A percentile compares a stretch with the other conserved stretches of the same genome.
Conservation (phyloP, 1,140 invertebrate genomes). For the Drosophila dunni region DNA sequence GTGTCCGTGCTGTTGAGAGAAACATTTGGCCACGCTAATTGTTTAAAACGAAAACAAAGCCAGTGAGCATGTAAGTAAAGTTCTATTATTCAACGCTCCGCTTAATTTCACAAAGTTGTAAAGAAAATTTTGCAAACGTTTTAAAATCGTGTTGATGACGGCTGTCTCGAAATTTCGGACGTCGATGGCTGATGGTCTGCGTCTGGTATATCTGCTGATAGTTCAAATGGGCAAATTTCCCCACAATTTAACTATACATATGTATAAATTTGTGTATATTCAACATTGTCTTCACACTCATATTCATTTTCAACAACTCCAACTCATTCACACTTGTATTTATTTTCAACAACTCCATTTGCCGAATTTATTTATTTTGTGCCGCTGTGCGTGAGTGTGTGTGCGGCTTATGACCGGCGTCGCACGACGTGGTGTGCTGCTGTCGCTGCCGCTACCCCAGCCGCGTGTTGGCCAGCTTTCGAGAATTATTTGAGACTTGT, state of each 20-base stretch:
- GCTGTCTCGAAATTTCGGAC: slow-evolving; percentile 3
- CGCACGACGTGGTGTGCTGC: slow-evolving; percentile 31
- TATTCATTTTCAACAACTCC: too few species aligned
- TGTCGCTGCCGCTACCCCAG: too few species aligned
- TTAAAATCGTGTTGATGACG: slow-evolving; percentile 11
- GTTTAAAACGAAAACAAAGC: slow-evolving; percentile 27
- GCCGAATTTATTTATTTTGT: slow-evolving; percentile 50
- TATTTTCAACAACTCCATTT: slow-evolving; percentile 9
- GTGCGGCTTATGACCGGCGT: slow-evolving; percentile 29
- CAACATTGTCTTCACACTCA: too few species aligned
- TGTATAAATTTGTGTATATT: not conserved
- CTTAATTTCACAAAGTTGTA: not conserved
- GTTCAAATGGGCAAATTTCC: not conserved
- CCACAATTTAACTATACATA: not conserved
- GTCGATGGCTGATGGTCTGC: slow-evolving; percentile 14
- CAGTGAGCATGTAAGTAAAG: slow-evolving; percentile 36
- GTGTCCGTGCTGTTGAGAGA: slow-evolving; percentile 46
- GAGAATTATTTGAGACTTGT: not conserved
- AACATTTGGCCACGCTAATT: slow-evolving; percentile 30
- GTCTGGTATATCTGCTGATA: slow-evolving; percentile 1
- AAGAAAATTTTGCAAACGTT: slow-evolving; percentile 16
- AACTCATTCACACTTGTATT: too few species aligned
- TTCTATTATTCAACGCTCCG: not conserved
- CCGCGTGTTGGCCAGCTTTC: slow-evolving; percentile 31
- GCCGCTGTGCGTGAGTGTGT: slow-evolving; percentile 17